Evolutionary conservation across 2,797 vertebrate genomes (phyloP), one percentile per base, ranked within the genome.

Genomic region (Lophius americanus): DNA sequence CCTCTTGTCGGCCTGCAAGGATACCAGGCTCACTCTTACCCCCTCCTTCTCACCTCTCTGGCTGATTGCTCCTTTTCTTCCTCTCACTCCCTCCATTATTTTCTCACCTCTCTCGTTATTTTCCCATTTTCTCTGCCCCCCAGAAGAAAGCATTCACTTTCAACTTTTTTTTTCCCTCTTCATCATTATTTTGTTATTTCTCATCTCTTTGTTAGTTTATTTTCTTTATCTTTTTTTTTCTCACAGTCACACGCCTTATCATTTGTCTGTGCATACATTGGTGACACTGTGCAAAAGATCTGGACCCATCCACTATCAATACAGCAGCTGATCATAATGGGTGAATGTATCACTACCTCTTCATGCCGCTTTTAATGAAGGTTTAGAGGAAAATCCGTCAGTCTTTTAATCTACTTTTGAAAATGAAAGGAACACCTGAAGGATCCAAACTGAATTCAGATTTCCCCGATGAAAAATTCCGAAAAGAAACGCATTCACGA

Each of bases 41-140:
- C 70, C 46, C 71, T 71, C 61, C 67, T 53, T 58, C 70, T 76
- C 60, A 66, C 69, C 77, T 81, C 77, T 70, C 65, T 11, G 64
- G 66, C 70, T 85, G 80, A 88, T 89, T 83, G 73, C 75, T 63
- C 58, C 63, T 80, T 80, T 76, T 64, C n/a, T 37, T 65, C 64
- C 36, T 63, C 47, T 68, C 33, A 49, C 64, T 73, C 68, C 67
- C 67, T 60, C 55, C 63, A 73, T 79, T 56, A 68, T 77, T 74
- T 78, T 73, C 78, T 75, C 66, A 75, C 71, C 69, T 50, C 52
- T 75, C 58, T 73, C 35, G 59, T 79, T 85, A 78, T 81, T 85
- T 82, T 78, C 71, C 12, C 69, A 79, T 86, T 79, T 84, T 75
- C 68, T 69, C 62, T 55, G 23, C 56, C 54, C 52, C 46, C 14